Evolutionary conservation across 1,140 invertebrate genomes (phyloP), one percentile per base, ranked within the genome.

Genomic region (Watersipora subatra): DNA sequence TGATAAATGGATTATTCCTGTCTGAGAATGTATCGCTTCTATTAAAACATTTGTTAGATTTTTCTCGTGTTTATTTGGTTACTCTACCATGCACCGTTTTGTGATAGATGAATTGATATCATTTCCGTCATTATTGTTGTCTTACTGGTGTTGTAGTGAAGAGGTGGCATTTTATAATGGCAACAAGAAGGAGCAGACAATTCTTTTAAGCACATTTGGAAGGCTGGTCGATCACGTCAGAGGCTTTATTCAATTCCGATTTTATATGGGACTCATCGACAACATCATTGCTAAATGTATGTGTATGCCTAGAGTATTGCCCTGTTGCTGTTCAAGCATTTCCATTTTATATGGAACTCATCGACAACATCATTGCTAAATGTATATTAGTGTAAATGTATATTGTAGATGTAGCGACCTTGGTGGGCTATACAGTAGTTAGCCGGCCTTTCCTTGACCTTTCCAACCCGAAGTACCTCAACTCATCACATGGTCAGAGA

Each of bases 141-240:
- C n/a, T n/a, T n/a, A n/a, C n/a, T n/a, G 17, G 7, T 46, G 26
- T 74, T 72, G 24, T 72, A 82, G 93, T 22, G 96, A 99, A 82
- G 96, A 99, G 82, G 86, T 98, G 67, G 94, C 95, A 1, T 99
- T 98, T 80, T 98, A 97, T 78, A 85, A 93, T 81, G 93, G 93
- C 70, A 93, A 93, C 73, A 82, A 84, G 57, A 85, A 91, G 30
- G 95, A 98, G 79, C 90, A 93, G 77, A 78, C 88, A 22, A 97
- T 89, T 0, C 80, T 98, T 2, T 77, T 94, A 64, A 85, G 88
- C 19, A 90, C 92, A 72, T 97, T 95, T 77, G 85, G 89, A 66
- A 93, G 91, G 84, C 82, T 98, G 74, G 89, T 93, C 70, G 84
- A 84, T 78, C 65, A 58, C 2, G 1, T 25, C 28, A 29, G 2